phyloP scores from a whole-genome alignment of 2,888 invertebrate genomes.

The Zootermopsis nevadensis region DNA sequence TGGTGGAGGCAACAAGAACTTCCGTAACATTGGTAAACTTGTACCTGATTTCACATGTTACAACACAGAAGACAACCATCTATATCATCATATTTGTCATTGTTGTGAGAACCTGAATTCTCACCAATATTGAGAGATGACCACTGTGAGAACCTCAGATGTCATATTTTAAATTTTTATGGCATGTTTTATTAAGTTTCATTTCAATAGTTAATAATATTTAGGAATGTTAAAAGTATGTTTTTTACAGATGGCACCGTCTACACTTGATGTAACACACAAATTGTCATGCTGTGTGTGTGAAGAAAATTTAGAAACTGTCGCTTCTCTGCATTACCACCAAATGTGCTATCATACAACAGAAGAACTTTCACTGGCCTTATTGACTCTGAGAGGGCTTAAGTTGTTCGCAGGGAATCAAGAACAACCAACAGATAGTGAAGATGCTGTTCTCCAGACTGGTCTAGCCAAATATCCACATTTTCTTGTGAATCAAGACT shows the following conservation, averaged over 20 bases:
- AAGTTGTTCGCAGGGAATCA: not conserved
- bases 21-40: too few species aligned
- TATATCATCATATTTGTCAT: too few species aligned
- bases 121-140: too few species aligned
- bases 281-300: constrained; percentile 35
- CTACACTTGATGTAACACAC: constrained; percentile 5
- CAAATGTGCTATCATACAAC: constrained; percentile 51
- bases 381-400: constrained; percentile 41
- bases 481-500: not conserved
- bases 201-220: not conserved
- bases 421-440: not conserved
- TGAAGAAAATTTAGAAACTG: constrained; percentile 11
- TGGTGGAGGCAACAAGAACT: too few species aligned
- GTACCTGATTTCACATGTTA: too few species aligned
- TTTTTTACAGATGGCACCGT: constrained; percentile 41
- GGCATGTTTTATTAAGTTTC: not conserved
- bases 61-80: too few species aligned
- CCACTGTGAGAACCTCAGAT: too few species aligned
- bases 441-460: not conserved
- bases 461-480: constrained; percentile 20
- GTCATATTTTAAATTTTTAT: too few species aligned
- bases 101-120: too few species aligned
- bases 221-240: not conserved
- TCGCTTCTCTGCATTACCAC: constrained; percentile 45
- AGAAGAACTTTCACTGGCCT: constrained; percentile 52